These are phyloP conservation scores for Balanococcus diminutus DNA, from an alignment of 2,888 invertebrate genomes.

Conservation along the genomic window DNA sequence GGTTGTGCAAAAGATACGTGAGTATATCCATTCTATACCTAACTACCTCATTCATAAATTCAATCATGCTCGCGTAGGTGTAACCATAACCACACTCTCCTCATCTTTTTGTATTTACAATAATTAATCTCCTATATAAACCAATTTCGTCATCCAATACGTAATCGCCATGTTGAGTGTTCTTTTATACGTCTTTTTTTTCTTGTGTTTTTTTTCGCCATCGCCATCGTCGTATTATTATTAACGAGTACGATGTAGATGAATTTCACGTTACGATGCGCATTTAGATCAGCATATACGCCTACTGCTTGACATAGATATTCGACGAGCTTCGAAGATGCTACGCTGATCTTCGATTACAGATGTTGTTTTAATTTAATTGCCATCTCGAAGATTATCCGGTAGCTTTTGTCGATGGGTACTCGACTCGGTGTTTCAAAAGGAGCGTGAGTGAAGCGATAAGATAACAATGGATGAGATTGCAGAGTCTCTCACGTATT, in stretches of 20 bases:
- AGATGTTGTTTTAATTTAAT: background rate
- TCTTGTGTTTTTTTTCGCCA: background rate
- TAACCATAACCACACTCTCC: background rate
- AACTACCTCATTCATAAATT: background rate
- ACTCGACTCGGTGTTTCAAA: no score
- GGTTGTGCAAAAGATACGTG: background rate
- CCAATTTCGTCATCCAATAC: conserved; percentile 6
- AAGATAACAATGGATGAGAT: no score
- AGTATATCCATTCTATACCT: background rate
- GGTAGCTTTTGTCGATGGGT: no score
- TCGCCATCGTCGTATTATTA: background rate
- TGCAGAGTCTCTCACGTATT: no score
- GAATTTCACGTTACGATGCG: conserved; percentile 22
- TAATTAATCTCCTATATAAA: background rate
- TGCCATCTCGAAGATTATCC: background rate
- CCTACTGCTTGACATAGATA: background rate
- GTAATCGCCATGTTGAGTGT: no score
- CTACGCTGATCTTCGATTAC: background rate
- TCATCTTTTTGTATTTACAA: background rate
- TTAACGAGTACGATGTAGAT: conserved; percentile 18
- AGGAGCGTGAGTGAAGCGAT: background rate
- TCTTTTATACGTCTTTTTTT: background rate
- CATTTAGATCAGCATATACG: conserved; percentile 2
- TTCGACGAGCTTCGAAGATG: background rate
- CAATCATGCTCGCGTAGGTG: background rate